Evolutionary conservation across 2,888 invertebrate genomes (phyloP), one percentile per base, ranked within the genome.

Genomic region (Ochropleura leucogaster): DNA sequence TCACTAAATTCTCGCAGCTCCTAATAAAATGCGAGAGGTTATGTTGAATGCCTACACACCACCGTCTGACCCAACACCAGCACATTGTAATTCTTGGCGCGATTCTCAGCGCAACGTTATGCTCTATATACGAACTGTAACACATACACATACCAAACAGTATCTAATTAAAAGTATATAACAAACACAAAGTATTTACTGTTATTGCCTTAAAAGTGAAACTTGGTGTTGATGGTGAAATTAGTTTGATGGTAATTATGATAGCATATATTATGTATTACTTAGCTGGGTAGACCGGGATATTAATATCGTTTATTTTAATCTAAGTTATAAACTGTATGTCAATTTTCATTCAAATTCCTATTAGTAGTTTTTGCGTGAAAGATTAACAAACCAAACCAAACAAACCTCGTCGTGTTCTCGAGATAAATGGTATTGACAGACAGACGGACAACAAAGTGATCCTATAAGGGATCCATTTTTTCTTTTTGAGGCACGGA

Each of bases 11-110:
- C 46, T 49, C 18, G 9, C n/a, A 47, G 55, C 18, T 57, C 7
- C 4, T 14, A 64, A 64, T 49, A 68, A 59, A 72, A 20, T 12
- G 18, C 59, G 80, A 65, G 74, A 59, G 40, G 59, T 8, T 78
- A 78, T 78, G 80, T 68, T 4, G 4, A 18, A 57, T 68, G 20
- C 74, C 51, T 60, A 75, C 57, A 46, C 59, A 9, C 4, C 40
- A 20, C 65, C 14, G 75, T 20, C 10, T 80, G 83, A 83, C 80
- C 83, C 57, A 72, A 65, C 76, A 80, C 57, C 10, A 44, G 53
- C 42, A 72, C 63, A 80, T 82, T 82, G 67, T 76, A 72, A 82
- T 83, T 83, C 82, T 55, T 65, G 46, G 57, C 74, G 30, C 8
- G 64, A 65, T 82, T 80, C 83, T 83, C 69, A 74, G 64, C 59